Conservation (phyloP, 2,888 invertebrate species). For the Tenthredo scrophulariae region DNA sequence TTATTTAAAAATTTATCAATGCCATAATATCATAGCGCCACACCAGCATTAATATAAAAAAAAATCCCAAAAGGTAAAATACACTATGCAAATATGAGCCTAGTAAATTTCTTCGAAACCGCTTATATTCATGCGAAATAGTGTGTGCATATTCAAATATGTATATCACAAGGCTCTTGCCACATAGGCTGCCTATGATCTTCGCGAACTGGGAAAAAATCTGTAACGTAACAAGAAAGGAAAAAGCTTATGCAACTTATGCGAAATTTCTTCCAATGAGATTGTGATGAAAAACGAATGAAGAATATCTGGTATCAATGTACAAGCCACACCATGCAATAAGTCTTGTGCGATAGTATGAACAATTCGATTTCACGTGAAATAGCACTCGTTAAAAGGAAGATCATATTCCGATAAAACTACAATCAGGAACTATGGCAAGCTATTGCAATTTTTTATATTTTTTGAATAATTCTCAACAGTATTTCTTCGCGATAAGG, state of each 20-base stretch:
- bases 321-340: not conserved
- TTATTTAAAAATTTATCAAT: not conserved
- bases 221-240: not conserved
- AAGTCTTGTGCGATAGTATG: not conserved
- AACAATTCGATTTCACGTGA: not conserved
- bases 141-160: not conserved
- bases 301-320: not conserved
- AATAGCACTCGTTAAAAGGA: too few species aligned
- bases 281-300: not conserved
- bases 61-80: not conserved
- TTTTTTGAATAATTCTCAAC: not conserved
- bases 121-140: not conserved
- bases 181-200: not conserved
- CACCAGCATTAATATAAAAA: not conserved
- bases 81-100: conserved; percentile 27
- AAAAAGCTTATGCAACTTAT: not conserved
- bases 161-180: not conserved
- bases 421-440: not conserved
- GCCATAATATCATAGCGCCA: not conserved
- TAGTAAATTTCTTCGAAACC: not conserved
- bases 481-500: not conserved
- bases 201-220: conserved; percentile 5
- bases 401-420: not conserved
- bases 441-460: not conserved
- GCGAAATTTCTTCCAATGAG: not conserved